Evolutionary conservation across 2,113 vertebrate species (phyloP).

Genomic region (Panurus biarmicus): DNA sequence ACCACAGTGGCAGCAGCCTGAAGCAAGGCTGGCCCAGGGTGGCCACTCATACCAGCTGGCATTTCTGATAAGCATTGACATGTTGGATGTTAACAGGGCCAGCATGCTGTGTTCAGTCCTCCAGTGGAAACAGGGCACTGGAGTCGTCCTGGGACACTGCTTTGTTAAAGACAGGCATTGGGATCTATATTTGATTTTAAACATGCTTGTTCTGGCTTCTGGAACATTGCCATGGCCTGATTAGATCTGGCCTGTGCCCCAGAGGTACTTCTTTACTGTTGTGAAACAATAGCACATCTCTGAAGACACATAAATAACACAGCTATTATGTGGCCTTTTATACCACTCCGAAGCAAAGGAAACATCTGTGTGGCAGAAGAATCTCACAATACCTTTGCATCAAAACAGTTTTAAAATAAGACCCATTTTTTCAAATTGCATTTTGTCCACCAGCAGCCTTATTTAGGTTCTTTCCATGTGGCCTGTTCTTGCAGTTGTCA

Average conservation of each 20-base stretch:
- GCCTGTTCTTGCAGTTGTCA: not conserved
- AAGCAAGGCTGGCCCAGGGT: not conserved
- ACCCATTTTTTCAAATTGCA: not conserved
- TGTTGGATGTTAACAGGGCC: not conserved
- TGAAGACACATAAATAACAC: not conserved
- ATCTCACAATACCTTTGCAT: not conserved
- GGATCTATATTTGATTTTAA: slow-evolving; percentile 6
- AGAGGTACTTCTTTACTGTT: not conserved
- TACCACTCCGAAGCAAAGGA: not conserved
- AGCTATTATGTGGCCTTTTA: not conserved
- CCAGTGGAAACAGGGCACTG: not conserved
- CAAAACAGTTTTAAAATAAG: not conserved
- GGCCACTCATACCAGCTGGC: not conserved
- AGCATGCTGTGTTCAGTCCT: not conserved
- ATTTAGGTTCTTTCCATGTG: not conserved
- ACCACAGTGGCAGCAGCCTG: not conserved
- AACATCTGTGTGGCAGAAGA: not conserved
- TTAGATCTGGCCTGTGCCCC: not conserved
- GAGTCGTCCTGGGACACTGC: not conserved
- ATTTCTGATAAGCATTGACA: not conserved
- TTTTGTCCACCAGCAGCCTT: not conserved
- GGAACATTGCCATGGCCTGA: not conserved
- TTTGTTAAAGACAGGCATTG: not conserved
- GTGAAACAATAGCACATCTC: not conserved
- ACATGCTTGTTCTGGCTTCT: not conserved